These are phyloP conservation scores for Diorhabda sublineata DNA, from an alignment of 1,140 invertebrate species.

Conservation along the genomic window DNA sequence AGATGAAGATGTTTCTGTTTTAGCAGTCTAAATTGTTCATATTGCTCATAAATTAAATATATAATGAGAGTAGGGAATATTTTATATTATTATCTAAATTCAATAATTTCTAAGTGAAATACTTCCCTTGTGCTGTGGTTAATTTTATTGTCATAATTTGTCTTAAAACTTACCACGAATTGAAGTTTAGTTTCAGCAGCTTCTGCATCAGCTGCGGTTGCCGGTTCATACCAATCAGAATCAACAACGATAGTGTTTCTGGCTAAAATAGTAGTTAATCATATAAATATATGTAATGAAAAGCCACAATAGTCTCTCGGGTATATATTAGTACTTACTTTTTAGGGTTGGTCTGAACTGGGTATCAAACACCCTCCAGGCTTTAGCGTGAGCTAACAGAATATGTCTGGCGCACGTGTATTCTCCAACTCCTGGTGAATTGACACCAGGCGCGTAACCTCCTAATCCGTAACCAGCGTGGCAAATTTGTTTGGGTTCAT, in stretches of 20 bases:
- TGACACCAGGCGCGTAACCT: constrained; percentile 24
- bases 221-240: constrained; percentile 48
- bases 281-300: neutral
- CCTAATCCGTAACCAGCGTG: constrained; percentile 17
- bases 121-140: too few relatives aligned
- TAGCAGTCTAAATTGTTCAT: too few relatives aligned
- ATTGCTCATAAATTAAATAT: too few relatives aligned
- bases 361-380: constrained; percentile 54
- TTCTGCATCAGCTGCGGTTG: constrained; percentile 8
- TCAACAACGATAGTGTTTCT: constrained; percentile 34
- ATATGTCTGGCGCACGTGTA: constrained; percentile 56
- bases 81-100: too few relatives aligned
- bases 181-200: constrained; percentile 26
- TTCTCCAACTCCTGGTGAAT: constrained; percentile 49
- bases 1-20: too few relatives aligned
- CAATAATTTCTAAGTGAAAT: too few relatives aligned
- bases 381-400: constrained; percentile 54
- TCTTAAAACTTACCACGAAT: constrained; percentile 23
- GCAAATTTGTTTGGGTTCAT: constrained; percentile 28
- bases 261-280: constrained; percentile 52
- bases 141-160: too few relatives aligned
- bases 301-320: neutral
- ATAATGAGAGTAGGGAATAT: too few relatives aligned
- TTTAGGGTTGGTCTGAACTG: constrained; percentile 40
- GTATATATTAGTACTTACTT: constrained; percentile 17